Base-by-base conservation (phyloP, 2,113 vertebrate genomes). In the Anarrhichthys ocellatus region DNA sequence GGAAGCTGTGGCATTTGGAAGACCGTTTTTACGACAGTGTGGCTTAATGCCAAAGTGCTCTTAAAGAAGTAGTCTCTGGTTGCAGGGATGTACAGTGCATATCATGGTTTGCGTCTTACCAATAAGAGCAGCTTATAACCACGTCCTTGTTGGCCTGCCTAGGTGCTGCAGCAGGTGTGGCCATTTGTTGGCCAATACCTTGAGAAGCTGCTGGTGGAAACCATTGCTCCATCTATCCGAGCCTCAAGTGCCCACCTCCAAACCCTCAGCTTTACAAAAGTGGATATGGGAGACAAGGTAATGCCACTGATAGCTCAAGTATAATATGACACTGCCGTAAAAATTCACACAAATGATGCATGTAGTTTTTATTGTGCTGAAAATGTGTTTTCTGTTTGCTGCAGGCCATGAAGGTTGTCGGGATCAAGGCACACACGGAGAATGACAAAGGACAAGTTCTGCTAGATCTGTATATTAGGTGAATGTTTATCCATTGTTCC, bases 161-260 rank as follows among this genome's bases (percentile, higher is more conserved):
- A 99, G 97, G 94, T 99, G 27, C 90, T 98, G 80, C 95, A 96
- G 44, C 97, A 98, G 85, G 95, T 97, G 40, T 99, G 97, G 97
- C 97, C 97, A 0, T 99, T 96, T 74, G 94, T 99, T 0, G 97
- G 97, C 8, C 97, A 97, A 79, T 98, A 97, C 73, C 89, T 97
- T 50, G 96, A 97, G 92, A 97, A 97, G 92, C 92, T 97, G 84
- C 90, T 97, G 77, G 91, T 95, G 22, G 96, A 97, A 80, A 96
- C 95, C 17, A 96, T 96, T 4, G 95, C 93, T 10, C 97, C 97
- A 0, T 94, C 95, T 63, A 94, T 98, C 84, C 94, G 97, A 4
- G 94, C 91, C 38, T 97, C 96, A 61, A 99, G 96, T 88, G 63
- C 61, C 34, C 97, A 99, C 87, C 94, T 99, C 27, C 97, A 98